A percentile compares a stretch with the other conserved stretches of the same genome.
These are phyloP conservation scores for Clinocottus analis DNA, from an alignment of 2,113 vertebrate genomes.

Conservation along the genomic window DNA sequence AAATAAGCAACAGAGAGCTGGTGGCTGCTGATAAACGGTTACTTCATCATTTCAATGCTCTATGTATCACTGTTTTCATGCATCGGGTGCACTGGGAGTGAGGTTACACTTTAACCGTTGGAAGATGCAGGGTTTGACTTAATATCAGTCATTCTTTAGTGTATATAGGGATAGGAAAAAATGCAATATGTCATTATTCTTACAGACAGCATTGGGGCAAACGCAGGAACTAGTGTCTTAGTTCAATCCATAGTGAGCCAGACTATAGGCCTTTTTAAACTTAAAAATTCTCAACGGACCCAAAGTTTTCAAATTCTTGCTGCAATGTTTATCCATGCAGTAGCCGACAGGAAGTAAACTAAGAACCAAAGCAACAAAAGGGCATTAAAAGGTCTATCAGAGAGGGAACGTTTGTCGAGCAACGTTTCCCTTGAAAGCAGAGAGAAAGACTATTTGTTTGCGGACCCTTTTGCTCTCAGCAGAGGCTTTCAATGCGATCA, in stretches of 20 bases:
- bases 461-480: conserved; percentile 42
- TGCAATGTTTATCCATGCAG: neutral
- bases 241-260: neutral
- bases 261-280: neutral
- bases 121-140: neutral
- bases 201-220: neutral
- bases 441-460: conserved; percentile 51
- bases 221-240: neutral
- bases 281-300: neutral
- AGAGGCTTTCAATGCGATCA: conserved; percentile 56
- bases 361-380: neutral
- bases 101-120: neutral
- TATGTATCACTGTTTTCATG: neutral
- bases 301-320: neutral
- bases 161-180: neutral
- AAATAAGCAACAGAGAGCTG: neutral
- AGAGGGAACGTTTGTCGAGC: conserved; percentile 24
- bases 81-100: neutral
- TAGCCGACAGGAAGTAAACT: neutral
- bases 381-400: neutral
- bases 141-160: neutral
- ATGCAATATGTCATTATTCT: neutral
- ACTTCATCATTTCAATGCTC: neutral
- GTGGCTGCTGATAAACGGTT: neutral
- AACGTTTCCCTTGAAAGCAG: conserved; percentile 34